Conservation (phyloP, 1,140 invertebrate genomes). For the Alviniconcha marisindica region DNA sequence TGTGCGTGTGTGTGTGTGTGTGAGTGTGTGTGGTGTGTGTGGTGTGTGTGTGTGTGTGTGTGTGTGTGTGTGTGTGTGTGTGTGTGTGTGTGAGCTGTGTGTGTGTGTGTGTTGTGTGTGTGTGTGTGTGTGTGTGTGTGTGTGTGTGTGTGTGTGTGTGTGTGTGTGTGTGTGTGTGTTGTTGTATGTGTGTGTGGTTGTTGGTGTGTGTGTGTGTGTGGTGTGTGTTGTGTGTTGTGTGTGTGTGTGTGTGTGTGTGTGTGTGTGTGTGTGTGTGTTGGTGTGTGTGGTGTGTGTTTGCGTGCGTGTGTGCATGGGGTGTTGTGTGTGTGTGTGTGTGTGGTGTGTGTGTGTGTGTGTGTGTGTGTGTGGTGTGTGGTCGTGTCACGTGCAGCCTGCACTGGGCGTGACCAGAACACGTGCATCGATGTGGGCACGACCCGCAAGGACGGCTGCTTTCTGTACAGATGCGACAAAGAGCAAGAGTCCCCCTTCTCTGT, state of each 20-base stretch:
- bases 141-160: no score
- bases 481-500: background rate
- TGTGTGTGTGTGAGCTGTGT: no score
- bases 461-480: constrained; percentile 9
- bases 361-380: background rate
- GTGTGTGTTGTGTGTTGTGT: no score
- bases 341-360: background rate
- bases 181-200: background rate
- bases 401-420: background rate
- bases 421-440: constrained; percentile 14
- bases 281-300: background rate
- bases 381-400: background rate
- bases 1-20: background rate
- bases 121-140: no score
- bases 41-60: background rate
- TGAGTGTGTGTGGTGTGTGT: background rate
- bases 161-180: no score
- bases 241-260: no score
- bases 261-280: constrained; percentile 21
- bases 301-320: background rate
- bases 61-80: background rate
- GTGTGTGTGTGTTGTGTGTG: no score
- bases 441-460: background rate
- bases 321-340: no score
- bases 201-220: background rate